These are phyloP conservation scores for Pseudotriccus pelzelni DNA, from an alignment of 2,797 vertebrate species.

Conservation along the genomic window DNA sequence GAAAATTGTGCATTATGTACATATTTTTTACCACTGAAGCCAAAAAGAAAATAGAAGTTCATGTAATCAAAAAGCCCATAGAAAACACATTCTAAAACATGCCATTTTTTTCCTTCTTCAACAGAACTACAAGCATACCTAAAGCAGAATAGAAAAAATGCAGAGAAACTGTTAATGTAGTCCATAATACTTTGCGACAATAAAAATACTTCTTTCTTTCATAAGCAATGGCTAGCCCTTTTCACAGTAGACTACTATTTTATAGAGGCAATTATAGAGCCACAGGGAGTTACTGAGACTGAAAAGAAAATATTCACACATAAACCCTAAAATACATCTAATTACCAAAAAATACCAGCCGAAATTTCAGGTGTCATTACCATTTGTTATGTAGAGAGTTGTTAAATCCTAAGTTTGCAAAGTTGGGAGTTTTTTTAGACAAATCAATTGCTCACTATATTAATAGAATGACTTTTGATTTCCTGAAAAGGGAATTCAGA, in stretches of 20 bases:
- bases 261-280: background rate
- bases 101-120: background rate
- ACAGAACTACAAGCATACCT: background rate
- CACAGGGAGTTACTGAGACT: background rate
- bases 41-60: background rate
- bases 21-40: background rate
- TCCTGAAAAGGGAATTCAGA: background rate
- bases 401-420: background rate
- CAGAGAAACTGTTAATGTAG: background rate
- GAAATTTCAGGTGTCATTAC: background rate
- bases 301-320: background rate
- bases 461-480: background rate
- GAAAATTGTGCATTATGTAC: background rate
- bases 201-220: background rate
- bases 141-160: background rate
- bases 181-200: background rate
- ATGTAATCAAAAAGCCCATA: background rate
- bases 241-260: background rate
- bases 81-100: background rate
- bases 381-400: background rate
- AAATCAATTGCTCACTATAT: background rate
- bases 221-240: background rate
- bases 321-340: background rate
- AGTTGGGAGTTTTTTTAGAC: background rate
- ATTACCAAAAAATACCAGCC: background rate